Conservation (phyloP, 1,140 invertebrate species). For the Maniola jurtina region DNA sequence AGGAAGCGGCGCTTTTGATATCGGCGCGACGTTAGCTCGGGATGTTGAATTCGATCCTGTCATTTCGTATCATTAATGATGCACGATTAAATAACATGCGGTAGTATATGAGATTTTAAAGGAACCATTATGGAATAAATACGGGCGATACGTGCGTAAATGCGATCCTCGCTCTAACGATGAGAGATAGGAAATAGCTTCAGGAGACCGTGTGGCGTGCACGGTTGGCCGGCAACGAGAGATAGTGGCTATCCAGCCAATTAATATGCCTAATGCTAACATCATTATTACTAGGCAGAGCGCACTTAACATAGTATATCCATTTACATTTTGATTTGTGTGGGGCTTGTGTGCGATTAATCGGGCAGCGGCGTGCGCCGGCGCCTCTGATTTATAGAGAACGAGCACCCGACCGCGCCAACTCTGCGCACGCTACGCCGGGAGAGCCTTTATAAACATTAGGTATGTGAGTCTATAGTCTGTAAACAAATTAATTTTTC, state of each 20-base stretch:
- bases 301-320: constrained; percentile 77
- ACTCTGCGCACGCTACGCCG: constrained; percentile 38
- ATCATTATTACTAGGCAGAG: constrained; percentile 75
- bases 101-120: background rate
- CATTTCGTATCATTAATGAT: constrained; percentile 43
- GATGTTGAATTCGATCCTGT: constrained; percentile 52
- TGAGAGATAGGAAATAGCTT: constrained; percentile 34
- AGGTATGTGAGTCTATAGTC: background rate
- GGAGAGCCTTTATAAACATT: constrained; percentile 3
- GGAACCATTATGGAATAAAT: constrained; percentile 12
- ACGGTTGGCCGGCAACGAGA: constrained; percentile 50
- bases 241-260: constrained; percentile 73
- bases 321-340: constrained; percentile 78
- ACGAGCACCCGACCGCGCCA: constrained; percentile 30
- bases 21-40: constrained; percentile 43
- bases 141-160: constrained; percentile 20
- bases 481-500: background rate
- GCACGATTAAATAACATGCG: constrained; percentile 49
- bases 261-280: constrained; percentile 78
- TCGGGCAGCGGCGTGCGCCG: constrained; percentile 65
- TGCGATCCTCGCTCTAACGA: constrained; percentile 20
- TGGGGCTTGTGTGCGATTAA: constrained; percentile 69
- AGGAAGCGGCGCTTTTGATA: constrained; percentile 70
- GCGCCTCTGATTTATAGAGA: constrained; percentile 66
- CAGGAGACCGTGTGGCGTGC: constrained; percentile 49